Conservation (phyloP, 2,113 vertebrate genomes). For the Cavia porcellus region DNA sequence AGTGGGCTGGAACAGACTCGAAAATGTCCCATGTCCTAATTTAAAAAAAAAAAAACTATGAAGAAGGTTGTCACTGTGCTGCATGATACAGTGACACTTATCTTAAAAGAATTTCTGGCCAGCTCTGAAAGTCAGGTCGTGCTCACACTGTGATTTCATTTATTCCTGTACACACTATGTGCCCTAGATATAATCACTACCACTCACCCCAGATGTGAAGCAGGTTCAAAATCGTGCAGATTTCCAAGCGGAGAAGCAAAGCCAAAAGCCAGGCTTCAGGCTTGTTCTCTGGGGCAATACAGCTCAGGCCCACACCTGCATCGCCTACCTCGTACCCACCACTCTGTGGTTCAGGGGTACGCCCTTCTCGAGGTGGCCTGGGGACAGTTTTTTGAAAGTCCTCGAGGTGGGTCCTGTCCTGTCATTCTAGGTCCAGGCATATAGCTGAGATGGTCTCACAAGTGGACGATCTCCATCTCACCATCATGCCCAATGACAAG, state of each 20-base stretch:
- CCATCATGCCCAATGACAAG: background rate
- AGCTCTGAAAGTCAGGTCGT: background rate
- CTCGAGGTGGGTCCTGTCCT: rapidly evolving
- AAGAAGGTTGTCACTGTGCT: background rate
- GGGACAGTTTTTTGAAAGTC: too few species aligned
- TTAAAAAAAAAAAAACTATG: background rate
- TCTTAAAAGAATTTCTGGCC: background rate
- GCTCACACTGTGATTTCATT: background rate
- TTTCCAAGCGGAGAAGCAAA: background rate
- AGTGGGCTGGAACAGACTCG: background rate
- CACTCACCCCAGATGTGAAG: background rate
- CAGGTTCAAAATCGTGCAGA: background rate
- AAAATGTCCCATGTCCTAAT: background rate
- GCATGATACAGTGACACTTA: background rate
- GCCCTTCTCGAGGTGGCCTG: background rate
- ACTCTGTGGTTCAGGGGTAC: too few species aligned
- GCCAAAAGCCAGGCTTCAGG: background rate
- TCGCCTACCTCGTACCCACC: background rate
- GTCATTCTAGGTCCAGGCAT: background rate
- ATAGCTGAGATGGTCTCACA: background rate
- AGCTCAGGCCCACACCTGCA: background rate
- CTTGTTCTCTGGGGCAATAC: background rate
- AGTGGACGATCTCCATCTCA: background rate
- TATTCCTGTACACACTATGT: background rate
- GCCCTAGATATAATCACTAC: background rate